phyloP scores from a whole-genome alignment of 37 sponge, comb jelly and placozoan species.

The Beroe ovata region DNA sequence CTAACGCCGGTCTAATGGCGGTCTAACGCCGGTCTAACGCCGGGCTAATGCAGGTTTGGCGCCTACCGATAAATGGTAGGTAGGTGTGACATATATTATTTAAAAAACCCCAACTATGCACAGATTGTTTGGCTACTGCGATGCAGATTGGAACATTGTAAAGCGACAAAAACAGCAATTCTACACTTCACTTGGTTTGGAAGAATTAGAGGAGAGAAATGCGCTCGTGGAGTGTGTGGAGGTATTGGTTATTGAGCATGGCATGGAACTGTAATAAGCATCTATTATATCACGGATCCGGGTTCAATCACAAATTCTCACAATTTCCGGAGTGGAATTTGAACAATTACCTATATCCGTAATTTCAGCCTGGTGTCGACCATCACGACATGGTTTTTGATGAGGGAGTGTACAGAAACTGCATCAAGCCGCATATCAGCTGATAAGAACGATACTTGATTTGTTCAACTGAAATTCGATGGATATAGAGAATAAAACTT shows the following conservation, averaged over 20 bases:
- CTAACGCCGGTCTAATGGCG: no score
- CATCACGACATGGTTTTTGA: neutral
- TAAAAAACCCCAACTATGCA: neutral
- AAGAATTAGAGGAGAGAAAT: neutral
- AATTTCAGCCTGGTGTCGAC: neutral
- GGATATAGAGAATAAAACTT: no score
- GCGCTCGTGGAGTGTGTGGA: neutral
- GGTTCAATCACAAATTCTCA: neutral
- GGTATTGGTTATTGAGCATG: no score
- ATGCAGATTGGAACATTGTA: neutral
- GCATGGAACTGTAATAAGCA: no score
- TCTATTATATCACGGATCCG: no score
- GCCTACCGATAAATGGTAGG: no score
- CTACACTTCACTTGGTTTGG: slow-evolving; percentile 4
- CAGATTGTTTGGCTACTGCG: slow-evolving; percentile 13
- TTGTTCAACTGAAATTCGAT: no score
- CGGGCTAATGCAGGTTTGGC: no score
- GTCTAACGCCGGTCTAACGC: no score
- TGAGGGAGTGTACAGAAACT: slow-evolving; percentile 5
- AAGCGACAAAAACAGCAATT: neutral
- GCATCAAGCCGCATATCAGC: neutral
- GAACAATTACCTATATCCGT: neutral
- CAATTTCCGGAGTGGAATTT: neutral
- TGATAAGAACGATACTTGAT: no score
- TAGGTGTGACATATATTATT: no score